Base-by-base conservation (phyloP, 2,888 invertebrate genomes). In the Drosophila colorata region DNA sequence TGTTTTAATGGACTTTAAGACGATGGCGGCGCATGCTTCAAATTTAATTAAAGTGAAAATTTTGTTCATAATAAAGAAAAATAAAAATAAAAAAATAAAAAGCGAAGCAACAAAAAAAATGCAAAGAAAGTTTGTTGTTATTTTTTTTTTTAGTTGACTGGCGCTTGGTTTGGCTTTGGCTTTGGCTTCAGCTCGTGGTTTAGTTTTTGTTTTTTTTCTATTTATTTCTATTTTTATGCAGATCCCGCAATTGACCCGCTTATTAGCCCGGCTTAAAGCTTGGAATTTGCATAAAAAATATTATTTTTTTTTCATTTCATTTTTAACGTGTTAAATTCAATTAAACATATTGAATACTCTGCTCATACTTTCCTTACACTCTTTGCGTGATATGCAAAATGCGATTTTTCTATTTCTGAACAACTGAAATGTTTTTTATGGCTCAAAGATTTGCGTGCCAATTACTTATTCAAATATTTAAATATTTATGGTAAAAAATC, bases 11-110 rank as follows among this genome's bases (percentile, higher is more conserved):
- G 71, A 58, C 63, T 55, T 63, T 53, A 64, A 52, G 58, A 70
- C 44, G 55, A 4, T 33, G 13, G 51, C 48, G 68, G 79, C 68
- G 81, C 88, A 88, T 88, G 88, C 87, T 80, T 87, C 63, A 85
- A 82, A 87, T 85, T 87, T 87, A 85, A 85, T 85, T 85, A 85
- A 85, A 85, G 85, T 87, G 85, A 85, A 85, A 85, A 85, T 80
- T 55, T 80, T 66, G 73, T 58, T 57, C 58, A 76, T 67, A 76
- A 79, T 46, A 63, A 65, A 40, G 47, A 60, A 47, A 58, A 55
- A 41, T 16, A 63, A 43, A 70, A 66, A 59, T 38, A 55, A 33
- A 56, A 68, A 48, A 64, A 52, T 43, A 41, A 40, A 18, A 51
- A 47, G 59, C 37, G 37, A 57, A 72, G 37, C 48, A 72, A 33